These are phyloP conservation scores for Drosophila mauritiana DNA, from an alignment of 1,140 invertebrate genomes.

Conservation along the genomic window DNA sequence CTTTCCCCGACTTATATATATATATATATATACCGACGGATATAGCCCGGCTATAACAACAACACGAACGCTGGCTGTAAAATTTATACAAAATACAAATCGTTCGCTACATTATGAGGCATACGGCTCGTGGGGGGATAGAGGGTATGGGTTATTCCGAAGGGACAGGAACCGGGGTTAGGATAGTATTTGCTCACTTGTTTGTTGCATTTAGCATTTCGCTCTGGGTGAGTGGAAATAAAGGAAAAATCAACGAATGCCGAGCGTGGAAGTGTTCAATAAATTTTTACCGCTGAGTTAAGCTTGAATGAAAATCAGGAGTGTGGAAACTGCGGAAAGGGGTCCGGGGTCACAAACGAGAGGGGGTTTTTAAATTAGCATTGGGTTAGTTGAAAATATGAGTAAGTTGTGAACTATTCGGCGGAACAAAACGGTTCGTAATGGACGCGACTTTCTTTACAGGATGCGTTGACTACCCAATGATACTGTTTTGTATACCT, in stretches of 20 bases:
- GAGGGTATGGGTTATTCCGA: neutral
- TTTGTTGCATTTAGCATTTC: conserved; percentile 50
- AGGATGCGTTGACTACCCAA: too few species aligned
- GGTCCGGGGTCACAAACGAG: neutral
- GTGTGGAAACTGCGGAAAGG: conserved; percentile 21
- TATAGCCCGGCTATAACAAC: conserved; percentile 64
- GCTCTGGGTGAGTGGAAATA: conserved; percentile 38
- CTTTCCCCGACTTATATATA: neutral
- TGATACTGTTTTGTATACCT: too few species aligned
- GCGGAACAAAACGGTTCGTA: neutral
- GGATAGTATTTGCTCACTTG: conserved; percentile 49
- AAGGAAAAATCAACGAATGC: conserved; percentile 53
- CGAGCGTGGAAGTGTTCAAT: conserved; percentile 51
- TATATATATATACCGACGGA: conserved; percentile 44
- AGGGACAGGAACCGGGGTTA: conserved; percentile 7
- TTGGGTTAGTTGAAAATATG: conserved; percentile 38
- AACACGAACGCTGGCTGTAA: conserved; percentile 36
- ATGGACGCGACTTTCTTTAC: neutral
- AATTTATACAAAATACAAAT: conserved; percentile 61
- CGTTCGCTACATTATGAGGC: conserved; percentile 58
- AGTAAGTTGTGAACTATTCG: neutral
- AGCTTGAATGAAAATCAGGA: conserved; percentile 49
- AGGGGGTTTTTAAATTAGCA: conserved; percentile 35
- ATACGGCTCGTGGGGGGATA: conserved; percentile 37
- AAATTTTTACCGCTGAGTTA: conserved; percentile 54